A percentile compares a stretch with the other conserved stretches of the same genome.
Evolutionary conservation across 1,140 invertebrate species (phyloP).

Genomic region (Drosophila virilis): DNA sequence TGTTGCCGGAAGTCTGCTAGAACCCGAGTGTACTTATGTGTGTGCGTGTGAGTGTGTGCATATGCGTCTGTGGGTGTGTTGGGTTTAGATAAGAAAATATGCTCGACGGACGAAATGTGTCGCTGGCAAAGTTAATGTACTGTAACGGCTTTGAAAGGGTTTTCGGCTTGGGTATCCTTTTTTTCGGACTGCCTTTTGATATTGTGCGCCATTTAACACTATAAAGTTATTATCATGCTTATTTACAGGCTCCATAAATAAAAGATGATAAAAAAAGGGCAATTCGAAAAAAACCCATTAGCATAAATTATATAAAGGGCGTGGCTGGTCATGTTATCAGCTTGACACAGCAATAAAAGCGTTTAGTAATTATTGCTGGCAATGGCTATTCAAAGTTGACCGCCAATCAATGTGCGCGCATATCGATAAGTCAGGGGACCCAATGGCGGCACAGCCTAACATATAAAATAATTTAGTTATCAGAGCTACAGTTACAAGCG

Average conservation of each 20-base stretch:
- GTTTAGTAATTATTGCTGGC: constrained; percentile 71
- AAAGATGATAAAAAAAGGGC: constrained; percentile 27
- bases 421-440: constrained; percentile 47
- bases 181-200: constrained; percentile 25
- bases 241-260: constrained; percentile 53
- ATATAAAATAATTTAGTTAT: constrained; percentile 69
- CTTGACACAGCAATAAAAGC: constrained; percentile 73
- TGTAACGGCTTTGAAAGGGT: constrained; percentile 69
- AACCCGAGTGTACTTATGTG: constrained; percentile 9
- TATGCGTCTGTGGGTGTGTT: constrained; percentile 23
- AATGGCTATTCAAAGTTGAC: constrained; percentile 51
- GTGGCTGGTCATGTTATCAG: constrained; percentile 57
- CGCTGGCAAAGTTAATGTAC: constrained; percentile 72
- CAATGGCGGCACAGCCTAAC: not conserved
- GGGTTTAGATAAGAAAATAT: constrained; percentile 75
- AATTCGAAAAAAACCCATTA: constrained; percentile 44
- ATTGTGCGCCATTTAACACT: constrained; percentile 72
- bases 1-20: constrained; percentile 40
- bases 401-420: constrained; percentile 55
- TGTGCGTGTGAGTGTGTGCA: constrained; percentile 14
- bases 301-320: constrained; percentile 58
- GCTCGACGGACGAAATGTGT: constrained; percentile 63
- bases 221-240: constrained; percentile 78
- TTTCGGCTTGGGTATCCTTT: constrained; percentile 20
- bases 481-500: constrained; percentile 53